phyloP scores from a whole-genome alignment of 2,797 vertebrate species.

The Salarias fasciatus region DNA sequence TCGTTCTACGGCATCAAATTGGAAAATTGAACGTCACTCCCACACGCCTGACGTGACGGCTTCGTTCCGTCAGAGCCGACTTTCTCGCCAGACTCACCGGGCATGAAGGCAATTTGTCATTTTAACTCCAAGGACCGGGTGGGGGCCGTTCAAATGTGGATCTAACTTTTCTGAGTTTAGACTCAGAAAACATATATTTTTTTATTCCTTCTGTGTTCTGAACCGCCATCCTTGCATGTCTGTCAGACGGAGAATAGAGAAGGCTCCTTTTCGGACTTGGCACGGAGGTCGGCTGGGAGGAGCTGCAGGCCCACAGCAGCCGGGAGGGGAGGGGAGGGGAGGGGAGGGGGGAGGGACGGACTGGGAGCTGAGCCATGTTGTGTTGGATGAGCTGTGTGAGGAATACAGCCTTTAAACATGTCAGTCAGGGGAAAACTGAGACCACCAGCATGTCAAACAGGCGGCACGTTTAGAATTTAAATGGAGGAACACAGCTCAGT shows the following conservation, averaged over 20 bases:
- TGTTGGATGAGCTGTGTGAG: conserved; percentile 62
- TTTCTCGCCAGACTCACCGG: conserved; percentile 24
- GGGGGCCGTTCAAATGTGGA: conserved; percentile 23
- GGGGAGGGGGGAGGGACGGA: no score
- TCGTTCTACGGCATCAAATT: conserved; percentile 4
- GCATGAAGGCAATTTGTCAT: conserved; percentile 30
- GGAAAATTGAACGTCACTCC: conserved; percentile 1
- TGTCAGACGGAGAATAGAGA: conserved; percentile 34
- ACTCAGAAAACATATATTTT: conserved; percentile 28
- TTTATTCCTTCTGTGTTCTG: conserved; percentile 27
- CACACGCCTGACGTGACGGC: not conserved
- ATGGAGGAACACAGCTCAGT: conserved; percentile 21
- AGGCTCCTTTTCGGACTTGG: conserved; percentile 41
- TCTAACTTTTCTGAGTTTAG: conserved; percentile 11
- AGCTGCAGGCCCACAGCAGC: conserved; percentile 19
- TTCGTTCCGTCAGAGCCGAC: not conserved
- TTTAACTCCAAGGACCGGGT: conserved; percentile 17
- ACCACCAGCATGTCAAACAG: conserved; percentile 51
- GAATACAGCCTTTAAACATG: conserved; percentile 42
- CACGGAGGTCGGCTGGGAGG: conserved; percentile 21
- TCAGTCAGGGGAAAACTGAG: conserved; percentile 48
- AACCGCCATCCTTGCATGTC: not conserved
- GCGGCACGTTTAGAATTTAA: conserved; percentile 45
- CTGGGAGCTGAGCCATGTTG: conserved; percentile 57
- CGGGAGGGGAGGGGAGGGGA: no score